Evolutionary conservation across 2,113 vertebrate genomes (phyloP).

Genomic region (Etheostoma spectabile): DNA sequence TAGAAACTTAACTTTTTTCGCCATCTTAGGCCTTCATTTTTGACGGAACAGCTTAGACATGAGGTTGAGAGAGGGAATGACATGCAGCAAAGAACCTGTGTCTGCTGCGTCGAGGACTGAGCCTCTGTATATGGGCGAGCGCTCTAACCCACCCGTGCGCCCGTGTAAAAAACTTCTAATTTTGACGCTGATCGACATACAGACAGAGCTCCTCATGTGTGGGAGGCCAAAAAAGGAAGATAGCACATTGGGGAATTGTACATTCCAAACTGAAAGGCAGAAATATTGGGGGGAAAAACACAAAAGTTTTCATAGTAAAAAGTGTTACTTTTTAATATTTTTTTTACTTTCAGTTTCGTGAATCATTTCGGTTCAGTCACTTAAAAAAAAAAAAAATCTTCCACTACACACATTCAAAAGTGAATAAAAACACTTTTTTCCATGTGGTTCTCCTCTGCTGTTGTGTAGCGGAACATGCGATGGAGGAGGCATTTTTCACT

Average conservation of each 20-base stretch:
- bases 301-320: neutral
- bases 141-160: too few relatives aligned
- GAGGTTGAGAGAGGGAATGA: too few relatives aligned
- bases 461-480: conserved; percentile 9
- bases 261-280: neutral
- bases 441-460: neutral
- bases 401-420: neutral
- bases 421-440: conserved; percentile 5
- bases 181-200: too few relatives aligned
- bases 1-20: too few relatives aligned
- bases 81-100: too few relatives aligned
- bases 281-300: neutral
- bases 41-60: too few relatives aligned
- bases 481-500: conserved; percentile 32
- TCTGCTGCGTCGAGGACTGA: too few relatives aligned
- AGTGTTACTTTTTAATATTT: neutral
- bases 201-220: too few relatives aligned
- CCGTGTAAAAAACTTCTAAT: too few relatives aligned
- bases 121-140: too few relatives aligned
- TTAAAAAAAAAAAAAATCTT: too few relatives aligned
- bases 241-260: neutral
- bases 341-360: neutral
- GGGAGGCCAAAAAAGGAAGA: neutral
- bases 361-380: neutral
- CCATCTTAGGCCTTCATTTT: too few relatives aligned